A percentile compares a stretch with the other conserved stretches of the same genome.
These are phyloP conservation scores for Ephydatia muelleri DNA, from an alignment of 37 sponge, comb jelly and placozoan genomes.

Conservation along the genomic window DNA sequence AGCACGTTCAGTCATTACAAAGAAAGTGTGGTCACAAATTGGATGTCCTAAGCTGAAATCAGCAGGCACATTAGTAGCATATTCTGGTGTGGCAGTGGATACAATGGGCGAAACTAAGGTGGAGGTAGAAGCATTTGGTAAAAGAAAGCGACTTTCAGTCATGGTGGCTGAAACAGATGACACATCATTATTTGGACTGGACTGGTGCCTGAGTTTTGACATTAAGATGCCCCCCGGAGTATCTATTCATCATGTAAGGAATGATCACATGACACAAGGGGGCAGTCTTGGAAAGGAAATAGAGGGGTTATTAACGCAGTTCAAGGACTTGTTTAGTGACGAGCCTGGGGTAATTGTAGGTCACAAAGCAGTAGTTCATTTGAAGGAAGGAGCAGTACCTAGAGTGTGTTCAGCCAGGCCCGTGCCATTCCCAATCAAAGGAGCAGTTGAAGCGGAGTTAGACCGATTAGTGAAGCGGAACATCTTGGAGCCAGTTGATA, in stretches of 20 bases:
- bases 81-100: constrained; percentile 1
- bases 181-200: constrained; percentile 1
- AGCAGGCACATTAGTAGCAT: background rate
- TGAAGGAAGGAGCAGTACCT: background rate
- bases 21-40: background rate
- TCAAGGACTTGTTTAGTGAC: background rate
- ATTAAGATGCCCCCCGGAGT: background rate
- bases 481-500: background rate
- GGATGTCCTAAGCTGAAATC: background rate
- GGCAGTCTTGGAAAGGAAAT: background rate
- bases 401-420: constrained; percentile 1
- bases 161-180: background rate
- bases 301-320: background rate
- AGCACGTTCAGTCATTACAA: background rate
- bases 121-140: background rate
- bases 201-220: background rate
- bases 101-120: background rate
- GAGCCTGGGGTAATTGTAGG: background rate
- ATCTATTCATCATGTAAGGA: constrained; percentile 1
- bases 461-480: background rate
- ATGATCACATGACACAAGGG: background rate
- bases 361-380: constrained; percentile 1
- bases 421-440: background rate
- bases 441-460: background rate
- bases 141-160: background rate